Evolutionary conservation across 2,888 invertebrate genomes (phyloP).

Genomic region (Zygogramma bicolorata): DNA sequence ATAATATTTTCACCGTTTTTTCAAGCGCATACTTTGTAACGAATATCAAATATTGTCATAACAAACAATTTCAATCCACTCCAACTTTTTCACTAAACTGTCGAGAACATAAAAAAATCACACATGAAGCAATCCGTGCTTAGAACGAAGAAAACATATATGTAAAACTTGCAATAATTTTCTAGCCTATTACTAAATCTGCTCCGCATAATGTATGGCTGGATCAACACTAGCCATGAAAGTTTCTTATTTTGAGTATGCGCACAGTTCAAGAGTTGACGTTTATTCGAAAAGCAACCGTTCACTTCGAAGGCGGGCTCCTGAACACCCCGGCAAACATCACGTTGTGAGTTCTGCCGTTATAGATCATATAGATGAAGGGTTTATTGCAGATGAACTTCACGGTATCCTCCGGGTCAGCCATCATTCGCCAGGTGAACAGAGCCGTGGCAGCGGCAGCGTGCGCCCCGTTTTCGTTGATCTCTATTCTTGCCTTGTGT

Average conservation of each 20-base stretch:
- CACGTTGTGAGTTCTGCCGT: conserved; percentile 74
- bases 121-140: no score
- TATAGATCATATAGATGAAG: conserved; percentile 85
- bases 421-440: conserved; percentile 81
- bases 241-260: not conserved
- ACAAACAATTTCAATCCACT: no score
- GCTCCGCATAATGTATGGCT: no score
- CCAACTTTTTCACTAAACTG: no score
- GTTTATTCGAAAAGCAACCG: not conserved
- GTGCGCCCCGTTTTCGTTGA: conserved; percentile 87
- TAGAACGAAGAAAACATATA: no score
- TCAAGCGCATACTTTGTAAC: no score
- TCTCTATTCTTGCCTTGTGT: conserved; percentile 87
- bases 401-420: conserved; percentile 70
- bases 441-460: conserved; percentile 89
- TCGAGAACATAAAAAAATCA: no score
- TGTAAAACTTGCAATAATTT: no score
- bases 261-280: not conserved
- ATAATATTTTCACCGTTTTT: no score
- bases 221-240: no score
- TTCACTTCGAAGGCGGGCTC: conserved; percentile 20
- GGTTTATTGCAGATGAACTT: conserved; percentile 88
- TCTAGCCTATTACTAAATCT: no score
- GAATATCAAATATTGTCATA: no score
- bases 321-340: conserved; percentile 73